Base-by-base conservation (phyloP, 2,797 vertebrate genomes). In the Clarias pachynema region DNA sequence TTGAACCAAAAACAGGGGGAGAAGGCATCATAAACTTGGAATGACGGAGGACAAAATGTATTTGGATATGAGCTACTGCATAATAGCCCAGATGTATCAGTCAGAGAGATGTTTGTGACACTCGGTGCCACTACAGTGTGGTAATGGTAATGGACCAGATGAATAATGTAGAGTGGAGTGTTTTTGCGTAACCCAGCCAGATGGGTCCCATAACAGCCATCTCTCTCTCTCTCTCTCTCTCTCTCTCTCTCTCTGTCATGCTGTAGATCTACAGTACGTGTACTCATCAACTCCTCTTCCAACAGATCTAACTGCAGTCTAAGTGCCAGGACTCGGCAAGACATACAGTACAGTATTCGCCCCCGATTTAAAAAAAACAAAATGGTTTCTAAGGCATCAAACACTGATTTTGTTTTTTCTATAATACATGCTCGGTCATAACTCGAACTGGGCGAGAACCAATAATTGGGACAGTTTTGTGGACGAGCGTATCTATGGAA, bases 271-370 rank as follows among this genome's bases (percentile, higher is more conserved):
- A 40, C 77, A 83, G 7, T 20, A n/a, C 24, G 4, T 57, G 79
- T 75, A 66, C 73, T 69, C 81, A 85, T 63, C 65, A 73, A 65
- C 84, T 86, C 86, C 87, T 87, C 82, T 83, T 87, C 83, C 88
- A 87, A 77, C 40, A 87, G 59, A 70, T 79, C 79, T 83, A 77
- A 85, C 40, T 78, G 80, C 37, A 40, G 37, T 40, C 5, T 40
- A 31, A 83, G 63, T 87, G 80, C n/a, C 74, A 82, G 62, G 49
- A 83, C 70, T 80, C 69, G 60, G 34, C 60, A 70, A 37, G 57
- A 26, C 63, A 70, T 86, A 49, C 9, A 10, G 44, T 49, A 49
- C 44, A 49, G 44, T 49, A 70, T 84, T 75, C 68, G 60, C 22
- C n/a, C 74, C 29, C 44, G 44, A 49, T 49, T 12, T 0, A 84